Evolutionary conservation across 2,797 vertebrate genomes (phyloP).

Genomic region (Periparus ater): DNA sequence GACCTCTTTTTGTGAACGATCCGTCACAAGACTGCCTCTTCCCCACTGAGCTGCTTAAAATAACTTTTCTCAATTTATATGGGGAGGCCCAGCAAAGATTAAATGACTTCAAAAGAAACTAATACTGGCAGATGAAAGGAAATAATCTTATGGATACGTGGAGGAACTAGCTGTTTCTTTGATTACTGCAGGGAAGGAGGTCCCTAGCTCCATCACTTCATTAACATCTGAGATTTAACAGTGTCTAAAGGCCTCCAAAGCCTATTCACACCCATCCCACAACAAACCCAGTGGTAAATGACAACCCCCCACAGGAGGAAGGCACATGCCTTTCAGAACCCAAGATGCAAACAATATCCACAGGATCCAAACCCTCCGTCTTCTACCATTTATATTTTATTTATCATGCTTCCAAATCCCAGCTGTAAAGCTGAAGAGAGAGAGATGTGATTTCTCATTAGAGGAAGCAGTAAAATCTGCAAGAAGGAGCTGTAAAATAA

Average conservation of each 20-base stretch:
- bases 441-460: conserved; percentile 72
- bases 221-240: conserved; percentile 84
- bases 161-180: conserved; percentile 78
- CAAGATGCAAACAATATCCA: conserved; percentile 77
- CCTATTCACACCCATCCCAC: conserved; percentile 74
- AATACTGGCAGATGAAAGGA: conserved; percentile 77
- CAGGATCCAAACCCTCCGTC: conserved; percentile 72
- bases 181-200: conserved; percentile 69
- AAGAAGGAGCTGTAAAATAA: conserved; percentile 25
- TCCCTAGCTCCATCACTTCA: conserved; percentile 84
- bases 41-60: conserved; percentile 75
- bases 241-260: conserved; percentile 76
- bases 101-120: conserved; percentile 75
- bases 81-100: conserved; percentile 74
- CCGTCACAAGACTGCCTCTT: conserved; percentile 1
- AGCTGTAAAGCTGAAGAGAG: conserved; percentile 43
- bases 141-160: conserved; percentile 77
- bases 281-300: conserved; percentile 79
- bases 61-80: conserved; percentile 69
- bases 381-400: conserved; percentile 78
- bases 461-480: conserved; percentile 51
- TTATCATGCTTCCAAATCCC: conserved; percentile 69
- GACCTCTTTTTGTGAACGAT: not conserved
- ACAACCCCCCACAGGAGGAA: conserved; percentile 75
- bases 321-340: conserved; percentile 73